phyloP scores from a whole-genome alignment of 2,888 invertebrate species.

The Sarcophaga variegata region DNA sequence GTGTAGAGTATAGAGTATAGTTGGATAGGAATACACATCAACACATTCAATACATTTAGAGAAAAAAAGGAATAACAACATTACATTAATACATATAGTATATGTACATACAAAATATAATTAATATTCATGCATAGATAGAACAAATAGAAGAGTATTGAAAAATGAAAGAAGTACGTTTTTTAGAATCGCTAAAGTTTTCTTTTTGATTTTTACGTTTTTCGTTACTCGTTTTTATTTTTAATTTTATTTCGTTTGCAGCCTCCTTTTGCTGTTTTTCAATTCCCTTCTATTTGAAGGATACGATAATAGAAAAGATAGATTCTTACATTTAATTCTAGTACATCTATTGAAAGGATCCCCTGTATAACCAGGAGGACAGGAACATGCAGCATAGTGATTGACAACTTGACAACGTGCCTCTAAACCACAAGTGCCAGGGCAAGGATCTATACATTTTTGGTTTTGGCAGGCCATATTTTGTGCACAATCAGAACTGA shows the following conservation, averaged over 20 bases:
- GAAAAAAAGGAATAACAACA: constrained; percentile 41
- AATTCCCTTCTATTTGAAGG: constrained; percentile 35
- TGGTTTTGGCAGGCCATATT: constrained; percentile 90
- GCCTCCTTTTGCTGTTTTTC: constrained; percentile 18
- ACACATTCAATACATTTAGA: constrained; percentile 66
- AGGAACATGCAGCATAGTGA: constrained; percentile 94
- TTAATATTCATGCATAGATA: constrained; percentile 31
- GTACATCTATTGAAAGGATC: constrained; percentile 90
- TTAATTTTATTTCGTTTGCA: background rate
- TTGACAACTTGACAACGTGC: constrained; percentile 92
- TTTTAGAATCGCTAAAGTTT: background rate
- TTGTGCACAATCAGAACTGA: constrained; percentile 91
- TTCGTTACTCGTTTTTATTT: too few species aligned
- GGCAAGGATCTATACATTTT: constrained; percentile 91
- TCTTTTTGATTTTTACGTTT: too few species aligned
- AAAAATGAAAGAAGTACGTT: constrained; percentile 3
- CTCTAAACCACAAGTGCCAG: constrained; percentile 90
- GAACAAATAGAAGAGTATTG: constrained; percentile 44
- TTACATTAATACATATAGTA: constrained; percentile 35
- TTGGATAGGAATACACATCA: constrained; percentile 70
- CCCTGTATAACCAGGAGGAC: constrained; percentile 89
- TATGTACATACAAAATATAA: constrained; percentile 47
- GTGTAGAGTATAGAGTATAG: constrained; percentile 69
- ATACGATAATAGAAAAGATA: constrained; percentile 65
- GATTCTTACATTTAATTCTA: constrained; percentile 85